A percentile compares a stretch with the other conserved stretches of the same genome.
phyloP scores from a whole-genome alignment of 1,140 invertebrate genomes.

The Zelostemma sp. region DNA sequence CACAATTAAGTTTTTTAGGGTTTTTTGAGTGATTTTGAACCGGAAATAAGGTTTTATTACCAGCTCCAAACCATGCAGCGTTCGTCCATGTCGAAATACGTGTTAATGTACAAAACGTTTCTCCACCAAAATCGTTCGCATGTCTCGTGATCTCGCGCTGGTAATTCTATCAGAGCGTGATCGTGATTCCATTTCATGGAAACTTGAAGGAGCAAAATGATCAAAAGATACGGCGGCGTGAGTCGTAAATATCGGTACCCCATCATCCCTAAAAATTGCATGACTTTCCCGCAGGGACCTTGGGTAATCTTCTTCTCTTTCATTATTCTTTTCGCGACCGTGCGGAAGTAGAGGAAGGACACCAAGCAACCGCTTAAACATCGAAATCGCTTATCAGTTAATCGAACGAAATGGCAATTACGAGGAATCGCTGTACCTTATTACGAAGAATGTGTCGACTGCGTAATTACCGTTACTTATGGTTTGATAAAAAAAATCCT shows the following conservation, averaged over 20 bases:
- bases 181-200: constrained; percentile 55
- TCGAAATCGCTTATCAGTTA: constrained; percentile 18
- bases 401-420: no score
- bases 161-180: constrained; percentile 56
- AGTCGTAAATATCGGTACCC: constrained; percentile 62
- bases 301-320: constrained; percentile 48
- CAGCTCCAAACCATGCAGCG: no score
- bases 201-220: constrained; percentile 57
- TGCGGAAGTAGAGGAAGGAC: constrained; percentile 65
- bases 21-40: no score
- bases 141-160: constrained; percentile 56
- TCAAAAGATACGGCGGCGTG: constrained; percentile 62
- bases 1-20: no score
- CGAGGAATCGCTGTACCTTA: no score
- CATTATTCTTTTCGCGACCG: constrained; percentile 53
- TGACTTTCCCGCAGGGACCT: constrained; percentile 50
- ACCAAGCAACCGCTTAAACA: constrained; percentile 62
- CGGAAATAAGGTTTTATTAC: no score
- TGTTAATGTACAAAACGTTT: constrained; percentile 66
- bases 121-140: constrained; percentile 68
- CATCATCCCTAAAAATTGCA: constrained; percentile 61
- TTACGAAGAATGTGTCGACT: constrained; percentile 68
- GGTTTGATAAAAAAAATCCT: constrained; percentile 62
- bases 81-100: constrained; percentile 60
- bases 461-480: constrained; percentile 63